phyloP scores from a whole-genome alignment of 2,888 invertebrate species.

The Linyphia triangularis region DNA sequence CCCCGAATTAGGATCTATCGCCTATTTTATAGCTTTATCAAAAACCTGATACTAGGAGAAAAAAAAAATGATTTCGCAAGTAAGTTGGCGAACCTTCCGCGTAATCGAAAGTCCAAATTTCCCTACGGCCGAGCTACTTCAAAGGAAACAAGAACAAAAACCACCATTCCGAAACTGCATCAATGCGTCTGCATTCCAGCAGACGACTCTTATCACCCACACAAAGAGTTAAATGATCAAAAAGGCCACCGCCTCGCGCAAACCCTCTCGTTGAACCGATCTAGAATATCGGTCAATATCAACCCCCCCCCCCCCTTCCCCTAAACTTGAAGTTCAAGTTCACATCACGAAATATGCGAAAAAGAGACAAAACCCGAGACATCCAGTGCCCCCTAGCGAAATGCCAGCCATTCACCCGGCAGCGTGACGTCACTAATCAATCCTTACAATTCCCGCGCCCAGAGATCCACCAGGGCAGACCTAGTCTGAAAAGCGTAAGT shows the following conservation, averaged over 20 bases:
- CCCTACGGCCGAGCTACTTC: too few relatives aligned
- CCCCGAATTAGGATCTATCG: too few relatives aligned
- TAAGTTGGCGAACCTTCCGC: too few relatives aligned
- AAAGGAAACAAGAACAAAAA: too few relatives aligned
- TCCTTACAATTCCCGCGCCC: neutral
- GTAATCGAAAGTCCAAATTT: too few relatives aligned
- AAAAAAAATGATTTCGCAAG: too few relatives aligned
- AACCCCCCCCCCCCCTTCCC: constrained; percentile 7
- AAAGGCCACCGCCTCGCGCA: too few relatives aligned
- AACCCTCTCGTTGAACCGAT: too few relatives aligned
- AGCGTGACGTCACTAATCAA: constrained; percentile 55
- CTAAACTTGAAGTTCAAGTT: constrained; percentile 50
- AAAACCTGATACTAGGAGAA: too few relatives aligned
- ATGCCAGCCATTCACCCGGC: constrained; percentile 49
- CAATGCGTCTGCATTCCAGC: too few relatives aligned
- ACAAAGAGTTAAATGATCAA: too few relatives aligned
- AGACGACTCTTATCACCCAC: neutral
- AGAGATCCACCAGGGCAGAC: neutral
- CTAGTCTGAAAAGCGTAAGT: constrained; percentile 23
- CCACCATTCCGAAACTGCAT: neutral
- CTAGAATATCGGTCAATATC: constrained; percentile 56
- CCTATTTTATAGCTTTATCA: too few relatives aligned
- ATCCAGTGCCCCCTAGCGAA: constrained; percentile 60
- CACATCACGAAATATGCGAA: constrained; percentile 23
- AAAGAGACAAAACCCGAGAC: constrained; percentile 21